phyloP scores from a whole-genome alignment of 2,797 vertebrate species.

The Malacoctenus gilli region DNA sequence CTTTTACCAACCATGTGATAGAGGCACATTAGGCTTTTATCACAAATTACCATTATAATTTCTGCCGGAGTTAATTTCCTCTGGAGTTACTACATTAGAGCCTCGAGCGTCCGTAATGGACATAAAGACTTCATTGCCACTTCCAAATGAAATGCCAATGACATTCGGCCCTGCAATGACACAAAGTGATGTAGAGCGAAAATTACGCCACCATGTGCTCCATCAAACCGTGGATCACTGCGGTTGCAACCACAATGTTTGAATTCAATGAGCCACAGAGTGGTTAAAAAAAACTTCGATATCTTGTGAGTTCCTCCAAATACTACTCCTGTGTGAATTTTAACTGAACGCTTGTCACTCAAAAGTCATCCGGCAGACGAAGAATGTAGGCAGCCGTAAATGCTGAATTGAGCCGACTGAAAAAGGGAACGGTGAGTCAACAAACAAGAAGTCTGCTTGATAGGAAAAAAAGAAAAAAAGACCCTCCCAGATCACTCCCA shows the following conservation, averaged over 20 bases:
- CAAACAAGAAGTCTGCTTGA: background rate
- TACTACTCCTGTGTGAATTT: constrained; percentile 19
- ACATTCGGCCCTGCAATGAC: constrained; percentile 54
- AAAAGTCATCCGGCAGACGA: constrained; percentile 15
- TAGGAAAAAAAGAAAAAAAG: too few species aligned
- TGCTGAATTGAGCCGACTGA: constrained; percentile 6
- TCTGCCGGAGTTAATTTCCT: constrained; percentile 61
- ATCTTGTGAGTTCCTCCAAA: constrained; percentile 46
- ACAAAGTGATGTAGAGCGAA: constrained; percentile 48
- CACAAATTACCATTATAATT: constrained; percentile 35
- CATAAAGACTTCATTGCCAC: constrained; percentile 61
- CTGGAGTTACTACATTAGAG: constrained; percentile 54
- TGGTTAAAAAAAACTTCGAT: constrained; percentile 39
- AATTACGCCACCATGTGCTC: constrained; percentile 67
- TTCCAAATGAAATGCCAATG: constrained; percentile 66
- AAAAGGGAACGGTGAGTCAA: background rate
- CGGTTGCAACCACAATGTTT: constrained; percentile 48
- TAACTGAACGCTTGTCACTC: constrained; percentile 44
- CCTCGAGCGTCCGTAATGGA: constrained; percentile 60
- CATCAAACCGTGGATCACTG: constrained; percentile 43
- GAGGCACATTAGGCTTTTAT: constrained; percentile 29
- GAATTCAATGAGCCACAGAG: constrained; percentile 53
- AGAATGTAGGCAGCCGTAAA: constrained; percentile 13
- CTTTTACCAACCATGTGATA: background rate
- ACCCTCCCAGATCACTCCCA: background rate